A percentile compares a stretch with the other conserved stretches of the same genome.
These are phyloP conservation scores for Mamestra brassicae DNA, from an alignment of 2,888 invertebrate species.

Conservation along the genomic window DNA sequence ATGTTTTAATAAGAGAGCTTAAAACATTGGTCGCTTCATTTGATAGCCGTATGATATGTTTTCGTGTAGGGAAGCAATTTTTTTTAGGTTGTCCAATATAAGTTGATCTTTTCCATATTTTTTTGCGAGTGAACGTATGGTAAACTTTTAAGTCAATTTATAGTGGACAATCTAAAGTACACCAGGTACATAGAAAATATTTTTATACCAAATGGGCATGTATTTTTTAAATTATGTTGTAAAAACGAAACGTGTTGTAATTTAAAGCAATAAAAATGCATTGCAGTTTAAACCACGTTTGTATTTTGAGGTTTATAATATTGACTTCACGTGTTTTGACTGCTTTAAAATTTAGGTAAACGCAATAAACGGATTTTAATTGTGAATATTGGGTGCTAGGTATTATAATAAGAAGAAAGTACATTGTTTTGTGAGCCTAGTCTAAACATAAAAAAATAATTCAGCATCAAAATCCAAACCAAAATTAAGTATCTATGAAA, in stretches of 20 bases:
- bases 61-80: not conserved
- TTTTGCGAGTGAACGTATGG: not conserved
- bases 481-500: constrained; percentile 19
- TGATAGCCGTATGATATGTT: not conserved
- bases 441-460: not conserved
- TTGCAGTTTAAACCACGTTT: not conserved
- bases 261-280: not conserved
- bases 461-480: constrained; percentile 11
- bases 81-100: constrained; percentile 6
- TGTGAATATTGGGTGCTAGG: constrained; percentile 5
- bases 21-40: constrained; percentile 1
- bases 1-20: not conserved
- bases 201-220: constrained; percentile 15
- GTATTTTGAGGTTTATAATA: constrained; percentile 3
- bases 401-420: not conserved
- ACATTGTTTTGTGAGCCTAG: constrained; percentile 17
- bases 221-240: constrained; percentile 14
- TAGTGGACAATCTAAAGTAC: constrained; percentile 16
- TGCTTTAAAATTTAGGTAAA: constrained; percentile 4
- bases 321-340: constrained; percentile 17
- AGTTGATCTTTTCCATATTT: not conserved
- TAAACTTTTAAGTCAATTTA: constrained; percentile 8
- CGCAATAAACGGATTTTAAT: constrained; percentile 34
- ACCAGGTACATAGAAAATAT: not conserved
- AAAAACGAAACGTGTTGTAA: constrained; percentile 10